Evolutionary conservation across 64 coral and sea anemone genomes (phyloP), one percentile per base, ranked within the genome.

Genomic region (Montipora cactus): DNA sequence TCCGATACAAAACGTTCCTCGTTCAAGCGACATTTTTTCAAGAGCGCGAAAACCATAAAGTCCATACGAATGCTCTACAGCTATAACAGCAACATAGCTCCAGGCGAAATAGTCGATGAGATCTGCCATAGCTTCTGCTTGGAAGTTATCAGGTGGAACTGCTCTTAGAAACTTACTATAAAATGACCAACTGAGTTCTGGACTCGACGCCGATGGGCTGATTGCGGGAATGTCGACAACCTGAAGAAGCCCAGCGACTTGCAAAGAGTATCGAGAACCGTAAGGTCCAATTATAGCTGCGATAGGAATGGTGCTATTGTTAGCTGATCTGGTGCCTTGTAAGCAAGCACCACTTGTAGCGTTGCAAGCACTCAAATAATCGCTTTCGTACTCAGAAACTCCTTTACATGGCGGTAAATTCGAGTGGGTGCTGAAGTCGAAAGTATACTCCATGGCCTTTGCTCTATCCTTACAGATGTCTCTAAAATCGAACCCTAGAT

Each of bases 111-210:
- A 53, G 12, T 91, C 94, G 53, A 95, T 95, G 2, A 95, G 62
- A 61, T 92, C 81, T 9, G 94, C 94, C 94, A 95, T 95, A 18
- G 94, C 94, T 73, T 72, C 79, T 12, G 94, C 89, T 95, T 95
- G 94, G 28, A 87, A 87, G 10, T 59, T 47, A 88, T 95, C 94
- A 4, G 94, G 83, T 28, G 94, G 84, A 28, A 92, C 83, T 5
- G 94, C 87, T 62, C 89, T 25, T 11, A 87, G 59, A 53, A 93
- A 93, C 62, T 93, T 79, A 2, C 61, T 72, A 46, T 93, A 93
- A 80, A 93, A 93, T 2, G 74, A 14, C 83, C 77, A 79, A 45
- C 94, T 95, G 3, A 95, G 83, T 47, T 95, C 94, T 80, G 80
- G 68, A 59, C 94, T 95, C 20, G 94, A 87, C 13, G 94, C 88